Evolutionary conservation across 2,888 invertebrate genomes (phyloP).

Genomic region (Phyto melanocephala): DNA sequence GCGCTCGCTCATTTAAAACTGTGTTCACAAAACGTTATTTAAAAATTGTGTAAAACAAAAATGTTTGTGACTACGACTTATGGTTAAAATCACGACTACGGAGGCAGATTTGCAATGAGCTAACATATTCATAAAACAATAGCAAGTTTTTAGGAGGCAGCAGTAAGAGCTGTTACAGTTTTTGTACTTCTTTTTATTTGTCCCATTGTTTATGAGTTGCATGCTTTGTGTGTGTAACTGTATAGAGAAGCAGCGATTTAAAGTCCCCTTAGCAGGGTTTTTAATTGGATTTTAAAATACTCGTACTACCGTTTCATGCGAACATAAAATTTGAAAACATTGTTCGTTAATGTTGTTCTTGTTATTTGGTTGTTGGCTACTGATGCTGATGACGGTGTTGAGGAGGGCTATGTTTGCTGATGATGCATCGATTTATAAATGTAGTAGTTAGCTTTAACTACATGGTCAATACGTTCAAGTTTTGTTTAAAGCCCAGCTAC

Average conservation of each 20-base stretch:
- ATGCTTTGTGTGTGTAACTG: background rate
- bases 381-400: conserved; percentile 31
- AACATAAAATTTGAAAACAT: conserved; percentile 36
- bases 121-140: conserved; percentile 59
- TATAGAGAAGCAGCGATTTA: conserved; percentile 71
- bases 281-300: conserved; percentile 80
- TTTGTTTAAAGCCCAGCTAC: background rate
- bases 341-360: conserved; percentile 11
- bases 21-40: conserved; percentile 19
- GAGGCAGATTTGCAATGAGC: conserved; percentile 25
- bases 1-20: background rate
- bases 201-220: conserved; percentile 23
- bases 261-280: conserved; percentile 76
- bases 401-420: conserved; percentile 7
- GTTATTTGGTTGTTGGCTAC: conserved; percentile 23
- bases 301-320: conserved; percentile 64
- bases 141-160: conserved; percentile 25
- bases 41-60: conserved; percentile 31
- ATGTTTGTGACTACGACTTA: conserved; percentile 25
- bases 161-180: background rate
- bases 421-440: conserved; percentile 60
- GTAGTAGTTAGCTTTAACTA: conserved; percentile 49
- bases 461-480: conserved; percentile 39
- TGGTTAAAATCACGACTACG: conserved; percentile 14
- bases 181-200: conserved; percentile 23